Base-by-base conservation (phyloP, 2,113 vertebrate genomes). In the Leucopsar rothschildi region DNA sequence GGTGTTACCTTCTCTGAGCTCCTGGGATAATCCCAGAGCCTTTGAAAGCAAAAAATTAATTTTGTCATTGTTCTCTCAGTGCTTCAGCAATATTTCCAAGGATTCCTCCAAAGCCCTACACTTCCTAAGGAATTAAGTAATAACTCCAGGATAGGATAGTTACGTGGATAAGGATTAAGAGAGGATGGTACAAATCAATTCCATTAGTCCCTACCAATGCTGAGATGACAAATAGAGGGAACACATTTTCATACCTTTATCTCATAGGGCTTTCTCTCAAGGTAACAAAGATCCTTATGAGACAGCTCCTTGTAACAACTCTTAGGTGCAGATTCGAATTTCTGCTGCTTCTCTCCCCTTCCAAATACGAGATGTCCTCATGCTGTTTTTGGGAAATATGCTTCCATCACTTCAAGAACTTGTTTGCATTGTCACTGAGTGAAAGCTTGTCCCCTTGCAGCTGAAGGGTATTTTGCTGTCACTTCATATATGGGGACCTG, bases 331-430 rank as follows among this genome's bases (percentile, higher is more conserved):
- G 28, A 47, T 47, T 50, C 72, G 28, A 76, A 76, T 22, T 65
- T 13, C 28, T 5, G 4, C 25, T 79, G 57, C 53, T 79, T 68
- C 86, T 52, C 20, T 57, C 25, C 15, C 35, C 64, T 79, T 45
- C 14, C 49, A 66, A 80, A 87, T 6, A n/a, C 0, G 14, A 75
- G 29, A 16, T 10, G 64, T 5, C 9, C 29, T 40, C 2, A 0
- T 59, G 37, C 13, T 76, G 28, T 71, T 66, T 10, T 18, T 37
- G 31, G 64, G 52, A 50, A 91, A 79, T 25, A 53, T 0, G 8
- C 21, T 72, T 42, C 65, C 27, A 53, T 52, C 53, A 29, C 40
- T 76, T 76, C 75, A 65, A 42, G 16, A 65, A 53, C 37, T 75
- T 56, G 47, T 31, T 61, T 79, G 69, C 35, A 10, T 7, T 57